phyloP scores from a whole-genome alignment of 1,140 invertebrate genomes.

The Oryzaephilus surinamensis region DNA sequence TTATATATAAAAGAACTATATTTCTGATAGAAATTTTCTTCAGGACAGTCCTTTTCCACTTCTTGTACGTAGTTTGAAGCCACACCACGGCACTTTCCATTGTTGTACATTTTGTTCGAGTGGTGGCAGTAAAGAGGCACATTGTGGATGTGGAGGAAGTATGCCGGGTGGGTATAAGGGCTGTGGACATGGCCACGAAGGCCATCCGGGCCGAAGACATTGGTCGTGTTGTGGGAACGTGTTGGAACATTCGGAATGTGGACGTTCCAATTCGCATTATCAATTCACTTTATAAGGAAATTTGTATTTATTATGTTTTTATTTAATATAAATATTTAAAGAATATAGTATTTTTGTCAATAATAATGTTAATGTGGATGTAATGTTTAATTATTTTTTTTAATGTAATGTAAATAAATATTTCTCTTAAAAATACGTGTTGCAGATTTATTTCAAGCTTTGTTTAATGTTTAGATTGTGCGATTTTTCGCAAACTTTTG shows the following conservation, averaged over 20 bases:
- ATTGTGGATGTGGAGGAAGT: conserved; percentile 56
- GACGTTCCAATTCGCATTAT: conserved; percentile 37
- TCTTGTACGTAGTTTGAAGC: conserved; percentile 40
- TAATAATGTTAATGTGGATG: too few species aligned
- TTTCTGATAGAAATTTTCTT: conserved; percentile 8
- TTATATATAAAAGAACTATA: neutral
- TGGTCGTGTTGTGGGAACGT: conserved; percentile 72
- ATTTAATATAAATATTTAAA: neutral
- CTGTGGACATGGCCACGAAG: conserved; percentile 67
- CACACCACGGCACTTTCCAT: conserved; percentile 61
- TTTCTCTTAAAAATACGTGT: too few species aligned
- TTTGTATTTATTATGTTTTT: neutral
- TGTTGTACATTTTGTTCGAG: conserved; percentile 75
- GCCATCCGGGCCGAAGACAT: conserved; percentile 63
- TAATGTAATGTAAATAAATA: too few species aligned
- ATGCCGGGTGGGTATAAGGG: conserved; percentile 68
- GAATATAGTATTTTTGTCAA: too few species aligned
- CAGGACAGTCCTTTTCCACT: conserved; percentile 51
- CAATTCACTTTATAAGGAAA: conserved; percentile 40
- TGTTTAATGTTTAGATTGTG: too few species aligned
- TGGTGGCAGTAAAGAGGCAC: conserved; percentile 53
- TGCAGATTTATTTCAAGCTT: too few species aligned
- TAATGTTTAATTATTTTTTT: too few species aligned
- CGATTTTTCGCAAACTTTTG: too few species aligned
- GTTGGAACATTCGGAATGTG: conserved; percentile 45